Evolutionary conservation across 2,113 vertebrate genomes (phyloP).

Genomic region (Anthoscopus minutus): DNA sequence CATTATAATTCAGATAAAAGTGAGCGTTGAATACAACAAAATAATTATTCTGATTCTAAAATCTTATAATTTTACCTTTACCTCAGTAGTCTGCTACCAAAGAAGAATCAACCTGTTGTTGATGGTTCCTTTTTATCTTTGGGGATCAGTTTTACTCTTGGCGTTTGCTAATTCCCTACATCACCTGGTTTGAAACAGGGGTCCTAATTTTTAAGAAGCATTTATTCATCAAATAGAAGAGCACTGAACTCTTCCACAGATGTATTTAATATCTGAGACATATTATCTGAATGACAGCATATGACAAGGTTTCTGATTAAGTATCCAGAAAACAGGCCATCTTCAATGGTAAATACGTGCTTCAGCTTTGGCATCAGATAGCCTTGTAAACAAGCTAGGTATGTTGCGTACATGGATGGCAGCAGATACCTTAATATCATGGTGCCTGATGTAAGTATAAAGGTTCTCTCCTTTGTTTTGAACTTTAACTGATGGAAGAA

Average conservation of each 20-base stretch:
- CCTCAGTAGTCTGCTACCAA: not conserved
- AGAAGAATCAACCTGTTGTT: not conserved
- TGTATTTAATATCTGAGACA: not conserved
- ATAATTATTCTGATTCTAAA: not conserved
- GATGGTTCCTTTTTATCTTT: not conserved
- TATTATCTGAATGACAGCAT: not conserved
- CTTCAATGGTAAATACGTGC: not conserved
- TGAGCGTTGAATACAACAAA: not conserved
- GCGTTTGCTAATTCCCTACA: not conserved
- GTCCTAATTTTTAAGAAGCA: not conserved
- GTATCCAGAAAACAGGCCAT: not conserved
- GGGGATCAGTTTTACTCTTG: not conserved
- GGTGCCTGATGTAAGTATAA: not conserved
- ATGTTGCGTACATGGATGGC: not conserved
- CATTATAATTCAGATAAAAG: not conserved
- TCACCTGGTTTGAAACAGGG: not conserved
- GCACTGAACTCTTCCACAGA: not conserved
- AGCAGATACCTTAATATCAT: not conserved
- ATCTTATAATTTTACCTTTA: not conserved
- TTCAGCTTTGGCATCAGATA: not conserved
- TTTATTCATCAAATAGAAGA: not conserved
- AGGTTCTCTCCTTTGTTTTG: not conserved
- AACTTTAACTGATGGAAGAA: not conserved
- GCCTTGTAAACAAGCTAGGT: not conserved
- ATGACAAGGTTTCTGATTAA: not conserved